These are phyloP conservation scores for Gastracanthus pulcherrimus DNA, from an alignment of 2,888 invertebrate genomes.

Conservation along the genomic window DNA sequence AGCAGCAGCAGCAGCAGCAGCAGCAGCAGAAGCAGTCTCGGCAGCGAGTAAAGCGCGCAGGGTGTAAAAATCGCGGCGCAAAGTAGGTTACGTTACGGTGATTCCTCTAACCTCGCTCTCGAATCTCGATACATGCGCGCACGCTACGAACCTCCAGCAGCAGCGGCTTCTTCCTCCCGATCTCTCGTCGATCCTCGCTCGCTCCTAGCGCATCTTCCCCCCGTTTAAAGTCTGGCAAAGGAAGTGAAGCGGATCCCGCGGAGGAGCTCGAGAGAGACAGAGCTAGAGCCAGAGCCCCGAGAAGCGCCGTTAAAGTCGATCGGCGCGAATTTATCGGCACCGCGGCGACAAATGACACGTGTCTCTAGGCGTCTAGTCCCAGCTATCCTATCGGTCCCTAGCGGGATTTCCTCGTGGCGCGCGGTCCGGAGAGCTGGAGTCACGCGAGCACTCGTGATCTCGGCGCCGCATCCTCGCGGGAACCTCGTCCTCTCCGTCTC, in stretches of 20 bases:
- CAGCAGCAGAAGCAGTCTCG: too few species aligned
- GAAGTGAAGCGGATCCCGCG: not conserved
- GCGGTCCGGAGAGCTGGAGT: not conserved
- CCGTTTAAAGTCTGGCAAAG: not conserved
- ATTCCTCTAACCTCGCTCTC: not conserved
- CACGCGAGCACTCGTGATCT: slow-evolving; percentile 9
- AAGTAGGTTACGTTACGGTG: slow-evolving; percentile 54
- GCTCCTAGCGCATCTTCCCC: slow-evolving; percentile 25
- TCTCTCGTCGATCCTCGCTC: not conserved
- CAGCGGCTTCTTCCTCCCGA: not conserved
- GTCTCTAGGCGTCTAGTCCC: slow-evolving; percentile 32
- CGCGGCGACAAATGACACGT: slow-evolving; percentile 51
- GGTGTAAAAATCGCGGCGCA: not conserved
- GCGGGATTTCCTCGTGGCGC: slow-evolving; percentile 1
- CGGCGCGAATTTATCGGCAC: slow-evolving; percentile 53
- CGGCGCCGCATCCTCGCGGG: slow-evolving; percentile 59
- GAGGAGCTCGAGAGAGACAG: not conserved
- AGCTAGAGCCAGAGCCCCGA: not conserved
- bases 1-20: too few species aligned
- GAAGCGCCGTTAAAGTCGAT: slow-evolving; percentile 50
- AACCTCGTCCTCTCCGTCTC: too few species aligned
- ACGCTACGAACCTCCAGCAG: not conserved
- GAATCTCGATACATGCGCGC: slow-evolving; percentile 4
- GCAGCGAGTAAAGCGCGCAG: too few species aligned
- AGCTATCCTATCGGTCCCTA: not conserved